phyloP scores from a whole-genome alignment of 2,113 vertebrate genomes.

The Hippocampus zosterae region DNA sequence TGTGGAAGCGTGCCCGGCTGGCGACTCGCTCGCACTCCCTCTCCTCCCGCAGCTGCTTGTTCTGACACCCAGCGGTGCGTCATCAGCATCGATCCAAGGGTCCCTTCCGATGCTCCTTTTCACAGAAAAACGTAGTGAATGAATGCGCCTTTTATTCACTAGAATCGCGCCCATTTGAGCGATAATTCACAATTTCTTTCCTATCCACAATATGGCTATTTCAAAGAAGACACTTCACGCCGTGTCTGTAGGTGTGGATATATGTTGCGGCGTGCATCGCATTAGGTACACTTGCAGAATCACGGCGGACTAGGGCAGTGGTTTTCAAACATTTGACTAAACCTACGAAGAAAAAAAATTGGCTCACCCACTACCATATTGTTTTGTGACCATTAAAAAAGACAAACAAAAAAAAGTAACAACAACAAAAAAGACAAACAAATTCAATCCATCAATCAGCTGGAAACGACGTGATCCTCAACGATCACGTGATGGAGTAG shows the following conservation, averaged over 20 bases:
- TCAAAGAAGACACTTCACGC: constrained; percentile 29
- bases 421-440: no score
- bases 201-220: background rate
- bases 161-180: background rate
- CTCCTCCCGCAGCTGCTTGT: constrained; percentile 26
- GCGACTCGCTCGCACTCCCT: background rate
- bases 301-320: no score
- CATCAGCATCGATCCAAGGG: constrained; percentile 15
- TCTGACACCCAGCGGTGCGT: constrained; percentile 62
- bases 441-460: no score
- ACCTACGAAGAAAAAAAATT: no score
- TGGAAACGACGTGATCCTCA: no score
- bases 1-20: constrained; percentile 14
- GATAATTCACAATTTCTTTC: background rate
- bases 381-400: no score
- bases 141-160: background rate
- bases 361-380: no score
- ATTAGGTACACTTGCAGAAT: background rate
- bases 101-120: background rate
- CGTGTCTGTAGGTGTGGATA: constrained; percentile 18
- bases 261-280: background rate
- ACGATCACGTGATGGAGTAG: no score
- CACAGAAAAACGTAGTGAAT: background rate
- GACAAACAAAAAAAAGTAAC: no score
- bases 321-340: no score